phyloP scores from a whole-genome alignment of 2,888 invertebrate genomes.

The Acanthosepion esculentum region DNA sequence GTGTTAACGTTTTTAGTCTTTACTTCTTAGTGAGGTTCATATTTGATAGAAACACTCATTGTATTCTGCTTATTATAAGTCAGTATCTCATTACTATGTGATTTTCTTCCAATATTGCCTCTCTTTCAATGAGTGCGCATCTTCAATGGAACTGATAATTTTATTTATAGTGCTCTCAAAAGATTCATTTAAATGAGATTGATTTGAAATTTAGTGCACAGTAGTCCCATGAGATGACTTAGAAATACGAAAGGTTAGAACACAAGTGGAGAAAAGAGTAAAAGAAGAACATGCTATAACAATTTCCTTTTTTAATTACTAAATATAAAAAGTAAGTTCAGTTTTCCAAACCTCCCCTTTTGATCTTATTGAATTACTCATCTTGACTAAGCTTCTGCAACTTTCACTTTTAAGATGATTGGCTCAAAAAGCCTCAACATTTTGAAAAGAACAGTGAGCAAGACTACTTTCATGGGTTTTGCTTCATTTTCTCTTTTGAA shows the following conservation, averaged over 20 bases:
- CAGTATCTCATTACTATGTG: no score
- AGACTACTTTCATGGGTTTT: neutral
- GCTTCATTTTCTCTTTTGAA: neutral
- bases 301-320: neutral
- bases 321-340: neutral
- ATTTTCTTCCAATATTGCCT: no score
- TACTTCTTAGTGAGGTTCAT: no score
- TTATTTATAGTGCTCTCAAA: no score
- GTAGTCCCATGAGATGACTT: neutral
- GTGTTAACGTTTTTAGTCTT: no score
- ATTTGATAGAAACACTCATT: no score
- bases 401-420: constrained; percentile 17
- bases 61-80: no score
- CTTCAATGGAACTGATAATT: no score
- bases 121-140: no score
- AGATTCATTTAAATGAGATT: neutral
- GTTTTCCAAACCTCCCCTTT: neutral
- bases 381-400: neutral
- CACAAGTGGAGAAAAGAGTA: neutral
- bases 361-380: neutral
- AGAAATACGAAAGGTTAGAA: neutral
- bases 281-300: neutral
- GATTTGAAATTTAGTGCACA: neutral
- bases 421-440: neutral
- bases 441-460: neutral